These are phyloP conservation scores for Artemisiospiza belli DNA, from an alignment of 2,113 vertebrate species.

Conservation along the genomic window DNA sequence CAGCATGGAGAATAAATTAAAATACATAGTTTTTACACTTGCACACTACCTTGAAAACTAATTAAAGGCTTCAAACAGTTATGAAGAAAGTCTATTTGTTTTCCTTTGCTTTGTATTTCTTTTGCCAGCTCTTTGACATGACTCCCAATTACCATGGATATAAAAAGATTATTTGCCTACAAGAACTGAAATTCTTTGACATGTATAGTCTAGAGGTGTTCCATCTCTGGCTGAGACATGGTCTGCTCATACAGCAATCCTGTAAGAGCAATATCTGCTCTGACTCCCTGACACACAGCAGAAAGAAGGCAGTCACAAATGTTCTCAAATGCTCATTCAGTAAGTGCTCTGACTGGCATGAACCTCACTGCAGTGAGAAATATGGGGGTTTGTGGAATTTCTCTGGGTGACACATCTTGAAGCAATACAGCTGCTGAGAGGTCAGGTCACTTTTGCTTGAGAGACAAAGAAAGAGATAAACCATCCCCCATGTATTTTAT, in stretches of 20 bases:
- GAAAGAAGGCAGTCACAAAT: neutral
- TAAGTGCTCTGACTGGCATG: neutral
- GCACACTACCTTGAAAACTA: neutral
- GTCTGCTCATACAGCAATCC: neutral
- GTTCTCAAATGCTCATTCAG: neutral
- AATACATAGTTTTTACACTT: neutral
- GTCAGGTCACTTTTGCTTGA: neutral
- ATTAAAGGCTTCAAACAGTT: neutral
- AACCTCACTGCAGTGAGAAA: neutral
- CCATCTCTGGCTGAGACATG: neutral
- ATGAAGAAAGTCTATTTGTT: neutral
- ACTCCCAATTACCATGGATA: neutral
- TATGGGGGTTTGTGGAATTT: neutral
- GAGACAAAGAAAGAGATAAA: neutral
- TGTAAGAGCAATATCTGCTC: neutral
- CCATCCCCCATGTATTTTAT: neutral
- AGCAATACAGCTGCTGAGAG: neutral
- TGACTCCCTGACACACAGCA: neutral
- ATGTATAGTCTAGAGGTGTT: neutral
- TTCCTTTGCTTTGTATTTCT: neutral
- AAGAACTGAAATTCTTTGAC: neutral
- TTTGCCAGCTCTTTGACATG: neutral
- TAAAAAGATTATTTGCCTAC: neutral
- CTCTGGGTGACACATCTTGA: neutral
- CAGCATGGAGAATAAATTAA: neutral